Evolutionary conservation across 2,113 vertebrate genomes (phyloP).

Genomic region (Passer montanus): DNA sequence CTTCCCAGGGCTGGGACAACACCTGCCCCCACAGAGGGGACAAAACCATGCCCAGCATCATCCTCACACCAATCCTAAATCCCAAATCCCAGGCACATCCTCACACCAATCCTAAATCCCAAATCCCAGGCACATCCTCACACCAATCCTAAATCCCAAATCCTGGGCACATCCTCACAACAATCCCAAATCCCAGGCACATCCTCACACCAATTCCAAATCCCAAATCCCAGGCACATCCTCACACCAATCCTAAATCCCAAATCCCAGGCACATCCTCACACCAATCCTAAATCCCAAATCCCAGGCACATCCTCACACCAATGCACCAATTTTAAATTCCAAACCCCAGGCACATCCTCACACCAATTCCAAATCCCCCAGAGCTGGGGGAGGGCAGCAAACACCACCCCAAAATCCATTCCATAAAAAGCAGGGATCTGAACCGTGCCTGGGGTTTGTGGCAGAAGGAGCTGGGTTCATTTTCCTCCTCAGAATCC

Average conservation of each 20-base stretch:
- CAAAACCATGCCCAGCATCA: neutral
- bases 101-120: neutral
- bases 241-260: neutral
- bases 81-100: neutral
- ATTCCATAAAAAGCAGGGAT: neutral
- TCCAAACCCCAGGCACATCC: neutral
- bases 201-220: neutral
- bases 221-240: neutral
- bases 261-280: neutral
- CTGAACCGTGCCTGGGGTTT: accelerated
- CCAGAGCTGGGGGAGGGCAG: neutral
- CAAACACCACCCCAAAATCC: neutral
- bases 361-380: neutral
- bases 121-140: neutral
- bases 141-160: neutral
- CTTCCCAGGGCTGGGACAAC: neutral
- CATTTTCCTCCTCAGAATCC: neutral
- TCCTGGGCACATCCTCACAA: no score
- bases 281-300: neutral
- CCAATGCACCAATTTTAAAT: neutral
- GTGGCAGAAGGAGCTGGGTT: neutral
- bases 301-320: neutral
- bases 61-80: neutral
- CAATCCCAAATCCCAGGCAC: neutral
- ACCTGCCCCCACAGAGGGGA: neutral